Evolutionary conservation across 2,113 vertebrate species (phyloP).

Genomic region (Lophius piscatorius): DNA sequence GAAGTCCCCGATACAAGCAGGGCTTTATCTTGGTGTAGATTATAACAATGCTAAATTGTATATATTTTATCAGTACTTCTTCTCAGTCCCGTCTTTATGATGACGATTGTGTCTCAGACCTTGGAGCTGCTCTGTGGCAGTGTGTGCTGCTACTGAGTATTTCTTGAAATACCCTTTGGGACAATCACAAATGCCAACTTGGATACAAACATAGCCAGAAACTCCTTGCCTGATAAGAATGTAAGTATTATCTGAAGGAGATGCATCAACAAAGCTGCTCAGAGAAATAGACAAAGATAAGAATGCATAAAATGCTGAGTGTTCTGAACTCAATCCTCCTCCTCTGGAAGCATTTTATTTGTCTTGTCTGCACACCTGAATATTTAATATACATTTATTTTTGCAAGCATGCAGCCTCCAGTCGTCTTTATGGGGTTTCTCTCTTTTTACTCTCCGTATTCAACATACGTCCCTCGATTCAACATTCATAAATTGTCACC

Average conservation of each 20-base stretch:
- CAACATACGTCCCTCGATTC: neutral
- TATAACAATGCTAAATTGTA: neutral
- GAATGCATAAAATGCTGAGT: neutral
- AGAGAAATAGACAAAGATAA: neutral
- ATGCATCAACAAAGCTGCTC: no score
- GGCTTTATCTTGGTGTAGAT: neutral
- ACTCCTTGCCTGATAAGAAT: neutral
- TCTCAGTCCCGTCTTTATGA: neutral
- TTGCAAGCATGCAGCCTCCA: constrained; percentile 14
- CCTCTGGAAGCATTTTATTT: constrained; percentile 1
- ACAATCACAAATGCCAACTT: neutral
- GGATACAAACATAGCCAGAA: neutral
- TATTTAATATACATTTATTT: neutral
- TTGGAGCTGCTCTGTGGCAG: no score
- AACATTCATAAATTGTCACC: no score
- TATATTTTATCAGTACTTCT: no score
- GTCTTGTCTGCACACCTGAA: neutral
- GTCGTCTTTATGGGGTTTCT: no score
- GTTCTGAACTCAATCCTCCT: neutral
- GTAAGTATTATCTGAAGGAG: neutral
- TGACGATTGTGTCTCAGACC: neutral
- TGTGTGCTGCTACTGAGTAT: no score
- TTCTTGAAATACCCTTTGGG: no score
- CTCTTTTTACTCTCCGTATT: neutral
- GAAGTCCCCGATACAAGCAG: neutral